A percentile compares a stretch with the other conserved stretches of the same genome.
phyloP scores from a whole-genome alignment of 2,888 invertebrate species.

The Halictus ligatus region DNA sequence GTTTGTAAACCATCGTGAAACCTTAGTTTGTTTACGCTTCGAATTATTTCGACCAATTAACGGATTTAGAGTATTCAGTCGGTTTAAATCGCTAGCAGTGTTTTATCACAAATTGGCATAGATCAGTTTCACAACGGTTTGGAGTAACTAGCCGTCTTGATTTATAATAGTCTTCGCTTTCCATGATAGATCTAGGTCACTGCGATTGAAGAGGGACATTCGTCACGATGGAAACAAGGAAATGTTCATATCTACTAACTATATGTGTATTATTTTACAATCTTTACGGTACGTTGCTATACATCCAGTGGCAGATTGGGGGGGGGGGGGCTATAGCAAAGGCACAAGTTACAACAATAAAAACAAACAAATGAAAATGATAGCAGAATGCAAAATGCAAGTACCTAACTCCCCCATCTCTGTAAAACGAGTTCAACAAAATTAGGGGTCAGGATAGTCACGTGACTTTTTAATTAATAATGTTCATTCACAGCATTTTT shows the following conservation, averaged over 20 bases:
- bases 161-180: constrained; percentile 2
- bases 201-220: background rate
- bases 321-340: too few relatives aligned
- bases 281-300: background rate
- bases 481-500: too few relatives aligned
- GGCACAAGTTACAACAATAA: too few relatives aligned
- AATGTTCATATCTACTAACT: background rate
- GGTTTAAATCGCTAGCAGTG: background rate
- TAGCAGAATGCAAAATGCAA: too few relatives aligned
- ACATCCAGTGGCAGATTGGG: too few relatives aligned
- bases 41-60: background rate
- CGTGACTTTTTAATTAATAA: too few relatives aligned
- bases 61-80: background rate
- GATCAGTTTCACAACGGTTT: background rate
- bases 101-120: background rate
- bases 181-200: background rate
- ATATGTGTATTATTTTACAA: background rate
- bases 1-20: too few relatives aligned
- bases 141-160: background rate
- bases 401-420: too few relatives aligned
- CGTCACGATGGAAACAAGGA: background rate
- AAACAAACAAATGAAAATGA: too few relatives aligned
- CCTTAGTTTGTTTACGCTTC: too few relatives aligned
- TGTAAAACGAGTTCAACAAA: too few relatives aligned
- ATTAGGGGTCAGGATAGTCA: too few relatives aligned